phyloP scores from a whole-genome alignment of 2,113 vertebrate species.

The Mugil cephalus region DNA sequence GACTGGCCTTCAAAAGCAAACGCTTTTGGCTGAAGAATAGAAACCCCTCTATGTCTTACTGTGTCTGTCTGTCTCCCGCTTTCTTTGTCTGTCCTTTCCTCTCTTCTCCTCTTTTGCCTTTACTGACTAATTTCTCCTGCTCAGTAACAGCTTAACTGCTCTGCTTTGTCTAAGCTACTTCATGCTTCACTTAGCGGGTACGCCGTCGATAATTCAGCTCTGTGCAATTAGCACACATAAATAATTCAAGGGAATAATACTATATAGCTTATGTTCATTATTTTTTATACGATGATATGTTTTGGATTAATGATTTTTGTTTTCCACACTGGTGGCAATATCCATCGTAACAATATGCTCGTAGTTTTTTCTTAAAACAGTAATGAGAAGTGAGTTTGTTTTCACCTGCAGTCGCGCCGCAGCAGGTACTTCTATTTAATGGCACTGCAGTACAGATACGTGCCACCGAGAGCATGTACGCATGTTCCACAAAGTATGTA shows the following conservation, averaged over 20 bases:
- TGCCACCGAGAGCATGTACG: constrained; percentile 13
- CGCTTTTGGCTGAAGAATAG: constrained; percentile 61
- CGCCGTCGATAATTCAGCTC: constrained; percentile 28
- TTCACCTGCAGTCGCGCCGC: constrained; percentile 5
- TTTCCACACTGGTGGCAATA: not conserved
- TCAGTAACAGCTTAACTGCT: constrained; percentile 26
- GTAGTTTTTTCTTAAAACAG: not conserved
- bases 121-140: constrained; percentile 40
- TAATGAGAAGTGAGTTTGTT: not conserved
- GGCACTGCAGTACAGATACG: not conserved
- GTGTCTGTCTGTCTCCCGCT: constrained; percentile 29
- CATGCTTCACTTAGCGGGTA: constrained; percentile 18
- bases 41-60: constrained; percentile 40
- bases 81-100: constrained; percentile 40
- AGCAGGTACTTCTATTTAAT: constrained; percentile 4
- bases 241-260: not conserved
- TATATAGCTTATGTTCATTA: no score
- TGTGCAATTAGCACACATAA: not conserved
- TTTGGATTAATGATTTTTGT: not conserved
- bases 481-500: constrained; percentile 47
- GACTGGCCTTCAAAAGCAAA: constrained; percentile 55
- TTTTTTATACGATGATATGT: no score
- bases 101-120: constrained; percentile 1
- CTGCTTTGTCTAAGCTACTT: constrained; percentile 45
- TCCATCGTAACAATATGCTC: not conserved